These are phyloP conservation scores for Hetaerina titia DNA, from an alignment of 2,888 invertebrate species.

Conservation along the genomic window DNA sequence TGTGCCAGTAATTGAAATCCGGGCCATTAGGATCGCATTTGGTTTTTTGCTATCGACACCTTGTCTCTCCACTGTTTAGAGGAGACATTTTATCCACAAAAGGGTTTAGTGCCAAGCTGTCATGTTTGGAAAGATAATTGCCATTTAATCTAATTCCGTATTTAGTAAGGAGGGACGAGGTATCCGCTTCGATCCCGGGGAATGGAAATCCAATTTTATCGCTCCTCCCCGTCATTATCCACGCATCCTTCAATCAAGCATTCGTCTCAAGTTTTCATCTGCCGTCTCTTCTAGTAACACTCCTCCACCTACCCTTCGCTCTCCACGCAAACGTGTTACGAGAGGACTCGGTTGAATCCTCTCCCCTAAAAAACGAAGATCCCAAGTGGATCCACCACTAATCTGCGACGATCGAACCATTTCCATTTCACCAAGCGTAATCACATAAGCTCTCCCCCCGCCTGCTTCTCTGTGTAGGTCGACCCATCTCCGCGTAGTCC, in stretches of 20 bases:
- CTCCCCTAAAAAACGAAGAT: background rate
- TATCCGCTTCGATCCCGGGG: background rate
- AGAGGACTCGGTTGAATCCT: background rate
- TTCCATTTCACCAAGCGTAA: conserved; percentile 4
- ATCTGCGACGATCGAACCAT: background rate
- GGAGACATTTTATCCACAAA: background rate
- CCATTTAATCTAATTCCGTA: background rate
- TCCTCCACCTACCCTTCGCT: background rate
- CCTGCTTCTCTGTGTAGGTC: background rate
- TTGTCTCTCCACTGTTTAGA: background rate
- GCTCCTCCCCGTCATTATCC: background rate
- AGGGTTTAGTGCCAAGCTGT: background rate
- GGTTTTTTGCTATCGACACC: background rate
- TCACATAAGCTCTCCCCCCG: background rate
- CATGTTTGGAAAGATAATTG: background rate
- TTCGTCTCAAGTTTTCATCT: too few species aligned
- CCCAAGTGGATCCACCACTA: background rate
- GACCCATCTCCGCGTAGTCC: too few species aligned
- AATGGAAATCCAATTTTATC: conserved; percentile 27
- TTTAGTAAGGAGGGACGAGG: background rate
- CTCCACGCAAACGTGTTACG: background rate
- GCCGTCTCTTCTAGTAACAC: background rate
- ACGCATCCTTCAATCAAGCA: background rate
- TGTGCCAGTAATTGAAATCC: too few species aligned
- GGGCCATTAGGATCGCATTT: background rate